Percentiles rank a stretch among this genome's conserved stretches.
phyloP scores from a whole-genome alignment of 2,113 vertebrate species.

The Dolichallabes microphthalmus region DNA sequence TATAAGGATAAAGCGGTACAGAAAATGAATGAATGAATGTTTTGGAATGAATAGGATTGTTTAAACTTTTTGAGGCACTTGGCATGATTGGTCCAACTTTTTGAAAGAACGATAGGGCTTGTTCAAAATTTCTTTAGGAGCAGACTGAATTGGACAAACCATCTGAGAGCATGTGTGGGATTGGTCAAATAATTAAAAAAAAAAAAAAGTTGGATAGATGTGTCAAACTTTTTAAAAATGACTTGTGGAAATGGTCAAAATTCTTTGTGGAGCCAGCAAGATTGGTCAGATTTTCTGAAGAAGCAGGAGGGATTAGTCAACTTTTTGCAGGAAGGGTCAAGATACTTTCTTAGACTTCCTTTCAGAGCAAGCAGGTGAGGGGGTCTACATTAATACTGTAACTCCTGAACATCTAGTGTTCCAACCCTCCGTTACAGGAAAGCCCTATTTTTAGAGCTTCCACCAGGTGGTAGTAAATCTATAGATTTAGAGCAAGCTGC shows the following conservation, averaged over 20 bases:
- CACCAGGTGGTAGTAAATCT: constrained; percentile 35
- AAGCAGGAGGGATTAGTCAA: neutral
- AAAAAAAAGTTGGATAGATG: neutral
- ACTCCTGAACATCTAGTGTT: constrained; percentile 29
- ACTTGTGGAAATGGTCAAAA: neutral
- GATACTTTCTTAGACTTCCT: neutral
- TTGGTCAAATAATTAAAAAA: neutral
- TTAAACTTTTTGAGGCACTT: too few species aligned
- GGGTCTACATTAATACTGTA: constrained; percentile 16
- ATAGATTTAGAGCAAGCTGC: neutral
- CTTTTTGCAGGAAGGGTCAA: neutral
- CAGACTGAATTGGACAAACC: too few species aligned
- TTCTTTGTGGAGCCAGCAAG: too few species aligned
- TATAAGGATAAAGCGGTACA: too few species aligned
- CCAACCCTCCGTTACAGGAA: constrained; percentile 42
- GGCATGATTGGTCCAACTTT: neutral
- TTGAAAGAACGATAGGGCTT: neutral
- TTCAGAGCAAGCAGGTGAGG: neutral
- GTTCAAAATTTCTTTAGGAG: too few species aligned
- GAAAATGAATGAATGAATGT: too few species aligned
- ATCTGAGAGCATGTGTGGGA: neutral
- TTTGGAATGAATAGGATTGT: too few species aligned
- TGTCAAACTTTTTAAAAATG: neutral
- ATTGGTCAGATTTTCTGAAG: too few species aligned
- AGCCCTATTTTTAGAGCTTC: neutral